Evolutionary conservation across 2,797 vertebrate species (phyloP), one percentile per base, ranked within the genome.

Genomic region (Danio kyathit): DNA sequence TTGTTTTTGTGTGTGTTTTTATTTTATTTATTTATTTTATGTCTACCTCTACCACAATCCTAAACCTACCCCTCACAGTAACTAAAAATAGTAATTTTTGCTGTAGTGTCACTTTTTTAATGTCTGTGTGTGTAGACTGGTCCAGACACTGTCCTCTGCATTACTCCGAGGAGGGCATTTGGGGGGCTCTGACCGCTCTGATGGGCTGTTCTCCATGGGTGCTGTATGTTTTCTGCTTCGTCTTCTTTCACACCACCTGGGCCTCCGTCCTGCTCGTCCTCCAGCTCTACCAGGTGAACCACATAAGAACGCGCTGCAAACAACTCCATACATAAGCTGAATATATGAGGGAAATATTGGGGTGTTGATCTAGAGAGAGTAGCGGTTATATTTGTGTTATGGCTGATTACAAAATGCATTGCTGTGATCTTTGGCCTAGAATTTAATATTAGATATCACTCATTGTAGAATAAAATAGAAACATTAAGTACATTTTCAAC

Each of bases 201-300:
- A 86, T 94, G 1, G 76, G 85, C 84, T 99, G 96, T 78, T 98
- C 97, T 10, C 95, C 98, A 0, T 99, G 98, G 97, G 86, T 98
- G 83, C 91, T 94, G 46, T 91, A 94, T 84, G 84, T 99, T 83
- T 96, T 96, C 74, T 14, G 91, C 67, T 44, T 98, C 11, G 88
- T 94, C 63, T 86, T 91, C 81, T 95, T 96, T 82, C 96, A 98
- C 82, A 91, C 92, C 49, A 88, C 86, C 1, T 99, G 97, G 96
- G 93, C 96, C 74, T 89, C 89, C 0, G 4, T 93, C 57, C 86
- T 92, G 54, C 92, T 99, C 70, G 0, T 93, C 14, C 65, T 95
- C 86, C 97, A 99, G 88, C 92, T 99, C 65, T 97, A 96, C 88
- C 98, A 99, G 96, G 95, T 96, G 91, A 82, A 13, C 56, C 6